Base-by-base conservation (phyloP, 2,797 vertebrate species). In the Emys orbicularis region DNA sequence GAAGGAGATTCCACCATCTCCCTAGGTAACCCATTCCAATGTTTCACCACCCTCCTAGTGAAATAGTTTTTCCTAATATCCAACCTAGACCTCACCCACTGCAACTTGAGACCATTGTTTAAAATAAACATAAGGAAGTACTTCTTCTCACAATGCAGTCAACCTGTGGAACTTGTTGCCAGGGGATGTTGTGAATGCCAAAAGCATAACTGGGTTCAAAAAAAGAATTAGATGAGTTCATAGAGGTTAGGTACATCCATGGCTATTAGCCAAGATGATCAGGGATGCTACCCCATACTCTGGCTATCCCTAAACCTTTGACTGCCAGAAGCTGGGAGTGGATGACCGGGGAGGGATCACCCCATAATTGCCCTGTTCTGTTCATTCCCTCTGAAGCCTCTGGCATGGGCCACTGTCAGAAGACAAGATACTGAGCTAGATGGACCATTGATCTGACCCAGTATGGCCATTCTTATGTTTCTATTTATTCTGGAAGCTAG, bases 401-500 rank as follows among this genome's bases (percentile, higher is more conserved):
- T 65, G 59, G 59, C 59, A n/a, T 16, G 15, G 59, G 59, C 13
- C 8, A 65, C 31, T 65, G 7, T 65, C 59, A 8, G 59, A 65
- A n/a, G 34, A 65, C 31, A 65, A 15, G 31, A 15, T 65, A 18
- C 15, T 65, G 34, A 16, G 31, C 34, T 65, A n/a, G 59, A n/a
- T 65, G 15, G 4, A 65, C 16, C 59, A 65, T n/a, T 65, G 31
- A 16, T 65, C 59, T n/a, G 59, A 65, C 34, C 7, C 31, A 65
- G 13, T n/a, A n/a, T 65, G 15, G 3, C 59, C 15, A 18, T 65
- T 18, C 7, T 15, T 65, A 18, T 65, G 15, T 65, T 34, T 34
- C 59, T 31, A 18, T 80, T 54, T 81, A 53, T 92, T 97, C 87
- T 49, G 57, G n/a, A 94, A 86, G 74, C 81, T 90, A 96, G 87